phyloP scores from a whole-genome alignment of 2,797 vertebrate genomes.

The Protosalanx chinensis region DNA sequence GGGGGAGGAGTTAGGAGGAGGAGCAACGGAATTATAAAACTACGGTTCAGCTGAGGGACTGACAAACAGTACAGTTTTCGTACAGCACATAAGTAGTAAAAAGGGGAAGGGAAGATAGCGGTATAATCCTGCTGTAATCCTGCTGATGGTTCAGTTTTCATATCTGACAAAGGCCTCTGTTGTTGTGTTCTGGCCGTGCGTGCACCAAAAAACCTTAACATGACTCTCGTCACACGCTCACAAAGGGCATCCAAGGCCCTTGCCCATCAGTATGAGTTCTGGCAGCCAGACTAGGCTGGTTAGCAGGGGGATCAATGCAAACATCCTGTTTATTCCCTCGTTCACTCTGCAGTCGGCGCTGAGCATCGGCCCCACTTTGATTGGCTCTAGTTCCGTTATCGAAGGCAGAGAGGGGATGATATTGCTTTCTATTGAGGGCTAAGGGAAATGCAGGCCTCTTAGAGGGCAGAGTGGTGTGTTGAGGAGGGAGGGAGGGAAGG shows the following conservation, averaged over 20 bases:
- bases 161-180: not conserved
- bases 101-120: too few relatives aligned
- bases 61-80: too few relatives aligned
- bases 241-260: conserved; percentile 40
- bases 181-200: conserved; percentile 7
- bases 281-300: conserved; percentile 24
- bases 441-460: conserved; percentile 44
- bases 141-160: conserved; percentile 11
- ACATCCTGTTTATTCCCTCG: conserved; percentile 60
- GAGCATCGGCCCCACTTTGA: conserved; percentile 32
- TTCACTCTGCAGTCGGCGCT: conserved; percentile 39
- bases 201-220: not conserved
- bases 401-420: conserved; percentile 37
- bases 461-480: not conserved
- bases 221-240: not conserved
- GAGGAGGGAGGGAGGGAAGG: not conserved
- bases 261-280: conserved; percentile 30
- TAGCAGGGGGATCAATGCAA: conserved; percentile 60
- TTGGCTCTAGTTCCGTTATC: conserved; percentile 54
- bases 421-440: conserved; percentile 47
- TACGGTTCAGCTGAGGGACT: not conserved
- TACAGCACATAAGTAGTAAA: too few relatives aligned
- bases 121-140: too few relatives aligned
- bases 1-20: conserved; percentile 40
- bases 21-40: conserved; percentile 27